Evolutionary conservation across 1,140 invertebrate species (phyloP).

Genomic region (Theocolax elegans): DNA sequence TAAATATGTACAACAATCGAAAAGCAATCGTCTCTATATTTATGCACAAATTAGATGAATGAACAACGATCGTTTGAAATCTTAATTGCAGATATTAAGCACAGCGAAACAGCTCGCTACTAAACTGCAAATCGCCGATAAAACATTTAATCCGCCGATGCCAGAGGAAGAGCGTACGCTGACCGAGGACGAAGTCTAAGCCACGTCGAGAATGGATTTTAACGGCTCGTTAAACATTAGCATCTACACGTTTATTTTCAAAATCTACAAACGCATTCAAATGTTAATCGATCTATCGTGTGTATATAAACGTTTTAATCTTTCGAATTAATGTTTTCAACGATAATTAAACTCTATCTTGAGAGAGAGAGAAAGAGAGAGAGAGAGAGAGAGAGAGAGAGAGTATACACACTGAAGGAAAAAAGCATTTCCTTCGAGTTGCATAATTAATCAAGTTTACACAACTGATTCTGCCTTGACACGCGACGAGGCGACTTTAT

Average conservation of each 20-base stretch:
- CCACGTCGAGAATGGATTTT: too few species aligned
- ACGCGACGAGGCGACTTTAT: constrained; percentile 13
- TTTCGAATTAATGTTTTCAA: too few species aligned
- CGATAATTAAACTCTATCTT: too few species aligned
- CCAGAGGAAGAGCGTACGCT: constrained; percentile 39
- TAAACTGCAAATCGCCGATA: constrained; percentile 16
- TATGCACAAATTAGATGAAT: neutral
- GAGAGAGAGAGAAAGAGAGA: too few species aligned
- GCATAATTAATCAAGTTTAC: constrained; percentile 17
- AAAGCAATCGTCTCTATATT: neutral
- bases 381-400: too few species aligned
- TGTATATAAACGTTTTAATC: too few species aligned
- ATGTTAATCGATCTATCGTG: too few species aligned
- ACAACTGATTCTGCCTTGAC: constrained; percentile 6
- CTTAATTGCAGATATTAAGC: constrained; percentile 24
- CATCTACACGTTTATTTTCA: too few species aligned
- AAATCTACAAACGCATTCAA: too few species aligned
- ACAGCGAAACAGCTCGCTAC: constrained; percentile 18
- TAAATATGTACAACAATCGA: too few species aligned
- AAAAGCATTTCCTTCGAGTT: neutral
- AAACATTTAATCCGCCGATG: neutral
- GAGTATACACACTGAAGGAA: too few species aligned
- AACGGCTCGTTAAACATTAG: too few species aligned
- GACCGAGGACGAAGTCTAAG: constrained; percentile 54
- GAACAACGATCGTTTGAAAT: neutral